Conservation (phyloP, 2,888 invertebrate species). For the Leptodirus hochenwartii region DNA sequence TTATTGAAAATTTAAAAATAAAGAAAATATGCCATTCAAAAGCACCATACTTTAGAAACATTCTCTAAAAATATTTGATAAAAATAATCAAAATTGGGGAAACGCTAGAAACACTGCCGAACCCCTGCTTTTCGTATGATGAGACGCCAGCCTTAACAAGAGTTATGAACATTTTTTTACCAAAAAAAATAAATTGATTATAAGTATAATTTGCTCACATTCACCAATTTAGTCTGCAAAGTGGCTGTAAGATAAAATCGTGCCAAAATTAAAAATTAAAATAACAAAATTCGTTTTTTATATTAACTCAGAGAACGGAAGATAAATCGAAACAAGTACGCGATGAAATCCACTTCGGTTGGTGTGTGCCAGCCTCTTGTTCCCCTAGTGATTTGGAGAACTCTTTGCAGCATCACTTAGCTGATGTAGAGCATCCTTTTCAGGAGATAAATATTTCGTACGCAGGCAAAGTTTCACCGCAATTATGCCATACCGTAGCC, state of each 20-base stretch:
- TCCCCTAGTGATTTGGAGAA: conserved; percentile 18
- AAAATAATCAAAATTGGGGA: no score
- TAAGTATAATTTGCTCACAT: background rate
- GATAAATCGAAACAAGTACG: conserved; percentile 21
- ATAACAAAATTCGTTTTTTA: conserved; percentile 5
- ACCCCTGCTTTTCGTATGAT: no score
- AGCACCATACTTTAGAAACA: no score
- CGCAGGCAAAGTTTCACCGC: conserved; percentile 21
- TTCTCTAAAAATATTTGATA: no score
- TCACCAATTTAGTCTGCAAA: conserved; percentile 1
- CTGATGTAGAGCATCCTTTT: conserved; percentile 18
- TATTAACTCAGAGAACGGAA: conserved; percentile 12
- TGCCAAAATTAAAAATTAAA: no score
- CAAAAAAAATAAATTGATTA: background rate
- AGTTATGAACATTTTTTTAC: conserved; percentile 1
- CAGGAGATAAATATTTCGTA: conserved; percentile 17
- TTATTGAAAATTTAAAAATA: no score
- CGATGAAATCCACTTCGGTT: conserved; percentile 20
- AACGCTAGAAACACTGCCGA: no score
- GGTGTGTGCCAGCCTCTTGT: conserved; percentile 25
- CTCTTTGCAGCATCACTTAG: conserved; percentile 18
- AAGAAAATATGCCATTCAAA: no score
- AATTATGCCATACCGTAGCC: conserved; percentile 20
- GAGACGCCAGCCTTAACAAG: no score
- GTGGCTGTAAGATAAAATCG: no score